These are phyloP conservation scores for Plodia interpunctella DNA, from an alignment of 1,140 invertebrate genomes.

Conservation along the genomic window DNA sequence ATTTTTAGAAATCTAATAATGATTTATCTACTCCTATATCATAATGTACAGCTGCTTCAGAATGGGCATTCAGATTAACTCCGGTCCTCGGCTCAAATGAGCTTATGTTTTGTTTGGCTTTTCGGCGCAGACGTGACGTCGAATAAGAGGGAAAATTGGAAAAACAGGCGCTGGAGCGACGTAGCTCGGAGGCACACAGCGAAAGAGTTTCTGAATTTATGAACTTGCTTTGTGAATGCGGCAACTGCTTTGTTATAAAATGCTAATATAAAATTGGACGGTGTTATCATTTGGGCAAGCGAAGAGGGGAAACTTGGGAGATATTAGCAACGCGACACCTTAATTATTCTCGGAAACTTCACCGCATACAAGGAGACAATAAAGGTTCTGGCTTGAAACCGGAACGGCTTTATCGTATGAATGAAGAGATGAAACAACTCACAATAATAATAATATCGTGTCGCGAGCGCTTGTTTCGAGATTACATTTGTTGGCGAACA, in stretches of 20 bases:
- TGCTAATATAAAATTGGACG: slow-evolving; percentile 11
- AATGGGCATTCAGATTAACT: slow-evolving; percentile 7
- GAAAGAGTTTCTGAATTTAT: slow-evolving; percentile 1
- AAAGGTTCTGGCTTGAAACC: slow-evolving; percentile 29
- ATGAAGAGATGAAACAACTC: slow-evolving; percentile 37
- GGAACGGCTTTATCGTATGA: slow-evolving; percentile 32
- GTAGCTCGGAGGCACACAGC: not conserved
- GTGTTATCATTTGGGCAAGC: slow-evolving; percentile 7
- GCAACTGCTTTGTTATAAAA: not conserved
- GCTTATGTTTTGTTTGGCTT: slow-evolving; percentile 16
- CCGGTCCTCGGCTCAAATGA: slow-evolving; percentile 12
- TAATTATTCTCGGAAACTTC: slow-evolving; percentile 30
- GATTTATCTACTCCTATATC: not conserved
- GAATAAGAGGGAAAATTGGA: slow-evolving; percentile 11
- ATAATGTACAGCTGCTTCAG: not conserved
- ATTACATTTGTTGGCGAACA: slow-evolving; percentile 44
- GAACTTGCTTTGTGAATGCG: not conserved
- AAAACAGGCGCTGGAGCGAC: not conserved
- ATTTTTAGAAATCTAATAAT: not conserved
- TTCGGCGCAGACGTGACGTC: slow-evolving; percentile 10
- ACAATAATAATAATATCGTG: slow-evolving; percentile 46
- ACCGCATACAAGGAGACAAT: slow-evolving; percentile 28
- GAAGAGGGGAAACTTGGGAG: slow-evolving; percentile 10
- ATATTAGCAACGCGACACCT: slow-evolving; percentile 23
- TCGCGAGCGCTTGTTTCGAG: slow-evolving; percentile 36